Base-by-base conservation (phyloP, 2,113 vertebrate species). In the Orycteropus afer region DNA sequence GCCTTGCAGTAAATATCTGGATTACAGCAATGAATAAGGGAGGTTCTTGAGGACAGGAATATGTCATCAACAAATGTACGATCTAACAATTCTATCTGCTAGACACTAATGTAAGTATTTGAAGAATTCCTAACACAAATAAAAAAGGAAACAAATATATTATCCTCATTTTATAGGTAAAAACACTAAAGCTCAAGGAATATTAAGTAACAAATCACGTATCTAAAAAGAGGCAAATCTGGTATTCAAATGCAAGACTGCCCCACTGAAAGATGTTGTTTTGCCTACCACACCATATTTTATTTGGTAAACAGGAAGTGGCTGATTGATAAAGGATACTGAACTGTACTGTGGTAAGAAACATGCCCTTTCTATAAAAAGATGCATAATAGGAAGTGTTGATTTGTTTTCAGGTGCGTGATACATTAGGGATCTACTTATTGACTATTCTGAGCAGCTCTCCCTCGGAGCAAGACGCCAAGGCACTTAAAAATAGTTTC, bases 401-500 rank as follows among this genome's bases (percentile, higher is more conserved):
- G 3, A 12, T 53, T 57, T 77, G 76, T 25, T 76, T 84, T 92
- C 49, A 34, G 80, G 93, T 94, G 77, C n/a, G n/a, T 85, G 67
- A 85, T 85, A 49, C 92, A 88, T 88, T 59, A 93, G 92, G 65
- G 49, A 88, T 80, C 57, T 57, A 51, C 55, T 93, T 92, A 96
- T 37, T 79, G 76, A 95, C 47, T 22, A 34, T 42, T 49, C 0
- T 17, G n/a, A 80, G 45, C 40, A 37, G 55, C 29, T 63, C n/a
- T 53, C 45, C 42, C 15, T 27, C 27, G 18, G 57, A 84, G 59
- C 27, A 40, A 86, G 97, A 95, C 25, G 15, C 96, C 96, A 95
- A n/a, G 13, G 69, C 45, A 74, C 82, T 91, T 94, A 95, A 97
- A 97, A 95, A 95, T 95, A 97, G 65, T 0, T 63, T 73, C 83